Percentiles rank a stretch among this genome's conserved stretches.
Conservation (phyloP, 2,113 vertebrate genomes). For the Pangasianodon hypophthalmus region DNA sequence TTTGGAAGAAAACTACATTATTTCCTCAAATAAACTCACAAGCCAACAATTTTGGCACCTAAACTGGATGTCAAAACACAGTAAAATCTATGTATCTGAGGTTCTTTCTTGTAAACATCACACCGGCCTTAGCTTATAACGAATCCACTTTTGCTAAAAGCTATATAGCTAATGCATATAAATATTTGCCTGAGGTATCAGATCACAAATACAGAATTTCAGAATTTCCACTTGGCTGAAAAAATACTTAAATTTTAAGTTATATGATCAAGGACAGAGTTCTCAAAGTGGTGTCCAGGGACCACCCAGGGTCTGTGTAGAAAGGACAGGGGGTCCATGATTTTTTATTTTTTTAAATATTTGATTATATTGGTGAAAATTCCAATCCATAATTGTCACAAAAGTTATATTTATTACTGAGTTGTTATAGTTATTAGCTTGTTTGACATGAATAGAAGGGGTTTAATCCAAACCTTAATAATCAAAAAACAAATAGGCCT, state of each 20-base stretch:
- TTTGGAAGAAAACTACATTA: neutral
- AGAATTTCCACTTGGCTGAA: neutral
- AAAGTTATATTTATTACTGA: neutral
- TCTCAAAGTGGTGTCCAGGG: neutral
- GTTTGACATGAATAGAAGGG: neutral
- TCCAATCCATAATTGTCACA: neutral
- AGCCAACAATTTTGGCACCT: neutral
- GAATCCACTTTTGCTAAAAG: neutral
- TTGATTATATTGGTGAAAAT: neutral
- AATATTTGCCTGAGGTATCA: neutral
- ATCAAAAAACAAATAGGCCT: neutral
- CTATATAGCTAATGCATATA: neutral
- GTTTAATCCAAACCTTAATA: neutral
- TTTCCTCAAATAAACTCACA: neutral
- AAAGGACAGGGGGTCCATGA: neutral
- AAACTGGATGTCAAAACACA: neutral
- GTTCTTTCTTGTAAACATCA: neutral
- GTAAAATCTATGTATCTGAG: neutral
- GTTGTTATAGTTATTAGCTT: neutral
- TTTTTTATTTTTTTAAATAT: neutral
- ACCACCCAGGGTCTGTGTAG: neutral
- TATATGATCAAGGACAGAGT: neutral
- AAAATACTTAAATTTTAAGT: neutral
- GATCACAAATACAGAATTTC: neutral
- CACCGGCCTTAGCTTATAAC: neutral